Percentiles rank a stretch among this genome's conserved stretches.
Evolutionary conservation across 1,140 invertebrate species (phyloP).

Genomic region (Pseudomyrmex concolor): DNA sequence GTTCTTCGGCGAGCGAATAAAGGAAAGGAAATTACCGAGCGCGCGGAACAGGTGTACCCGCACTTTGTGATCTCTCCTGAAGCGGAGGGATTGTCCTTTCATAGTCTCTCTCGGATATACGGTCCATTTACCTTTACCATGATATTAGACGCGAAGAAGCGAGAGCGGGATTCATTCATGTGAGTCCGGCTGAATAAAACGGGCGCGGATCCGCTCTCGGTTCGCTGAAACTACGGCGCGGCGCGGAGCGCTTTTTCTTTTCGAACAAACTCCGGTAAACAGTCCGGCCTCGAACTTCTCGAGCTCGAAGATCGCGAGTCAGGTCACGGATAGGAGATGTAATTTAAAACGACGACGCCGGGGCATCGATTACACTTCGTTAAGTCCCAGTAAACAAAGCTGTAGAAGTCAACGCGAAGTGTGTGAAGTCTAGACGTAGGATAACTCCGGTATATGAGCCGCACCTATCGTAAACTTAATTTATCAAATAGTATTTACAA

Average conservation of each 20-base stretch:
- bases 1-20: conserved; percentile 34
- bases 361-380: neutral
- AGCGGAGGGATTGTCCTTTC: conserved; percentile 47
- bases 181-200: conserved; percentile 61
- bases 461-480: no score
- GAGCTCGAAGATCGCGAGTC: conserved; percentile 60
- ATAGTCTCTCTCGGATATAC: conserved; percentile 76
- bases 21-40: conserved; percentile 66
- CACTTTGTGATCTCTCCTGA: conserved; percentile 25
- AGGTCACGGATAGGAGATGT: conserved; percentile 67
- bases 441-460: no score
- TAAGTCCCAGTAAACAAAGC: conserved; percentile 9
- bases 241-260: conserved; percentile 2
- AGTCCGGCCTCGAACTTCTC: neutral
- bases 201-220: conserved; percentile 8
- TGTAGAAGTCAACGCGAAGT: conserved; percentile 53
- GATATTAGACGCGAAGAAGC: conserved; percentile 66
- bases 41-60: conserved; percentile 70
- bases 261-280: conserved; percentile 6
- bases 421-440: no score
- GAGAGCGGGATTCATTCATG: conserved; percentile 72
- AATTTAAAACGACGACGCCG: conserved; percentile 73
- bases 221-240: neutral
- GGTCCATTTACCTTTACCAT: conserved; percentile 81
- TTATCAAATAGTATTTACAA: no score